Evolutionary conservation across 2,797 vertebrate genomes (phyloP).

Genomic region (Tachyglossus aculeatus): DNA sequence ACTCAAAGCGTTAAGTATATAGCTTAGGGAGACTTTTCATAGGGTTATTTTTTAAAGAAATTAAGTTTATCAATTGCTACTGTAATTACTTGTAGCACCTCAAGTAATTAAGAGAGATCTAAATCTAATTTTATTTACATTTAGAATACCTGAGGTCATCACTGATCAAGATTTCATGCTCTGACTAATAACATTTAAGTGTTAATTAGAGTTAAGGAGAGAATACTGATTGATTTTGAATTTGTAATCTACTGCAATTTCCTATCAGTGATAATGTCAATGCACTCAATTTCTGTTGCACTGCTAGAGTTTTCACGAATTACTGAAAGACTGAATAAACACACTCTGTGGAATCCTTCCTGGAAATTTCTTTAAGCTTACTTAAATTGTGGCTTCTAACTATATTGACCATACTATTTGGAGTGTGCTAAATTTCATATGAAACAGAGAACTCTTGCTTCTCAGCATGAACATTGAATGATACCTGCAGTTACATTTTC

Average conservation of each 20-base stretch:
- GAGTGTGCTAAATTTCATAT: too few species aligned
- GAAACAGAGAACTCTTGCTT: too few species aligned
- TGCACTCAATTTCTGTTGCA: background rate
- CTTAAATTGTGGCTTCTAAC: too few species aligned
- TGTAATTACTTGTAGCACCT: constrained; percentile 40
- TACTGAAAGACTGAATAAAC: too few species aligned
- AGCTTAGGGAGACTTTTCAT: background rate
- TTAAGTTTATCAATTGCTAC: constrained; percentile 49
- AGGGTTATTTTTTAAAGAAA: constrained; percentile 26
- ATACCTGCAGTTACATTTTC: too few species aligned
- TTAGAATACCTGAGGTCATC: constrained; percentile 54
- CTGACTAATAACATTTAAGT: constrained; percentile 35
- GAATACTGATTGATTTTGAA: constrained; percentile 34
- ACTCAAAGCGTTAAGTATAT: constrained; percentile 1
- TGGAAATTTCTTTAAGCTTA: too few species aligned
- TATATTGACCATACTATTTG: too few species aligned
- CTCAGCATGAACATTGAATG: too few species aligned
- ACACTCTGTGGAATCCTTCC: too few species aligned
- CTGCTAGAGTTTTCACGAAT: background rate
- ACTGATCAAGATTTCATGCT: constrained; percentile 20
- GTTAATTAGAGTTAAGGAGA: constrained; percentile 41
- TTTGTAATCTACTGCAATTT: constrained; percentile 7
- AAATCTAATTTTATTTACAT: constrained; percentile 56
- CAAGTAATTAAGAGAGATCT: constrained; percentile 56
- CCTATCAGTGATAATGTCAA: background rate